A percentile compares a stretch with the other conserved stretches of the same genome.
phyloP scores from a whole-genome alignment of 1,140 invertebrate species.

The Bombus huntii region DNA sequence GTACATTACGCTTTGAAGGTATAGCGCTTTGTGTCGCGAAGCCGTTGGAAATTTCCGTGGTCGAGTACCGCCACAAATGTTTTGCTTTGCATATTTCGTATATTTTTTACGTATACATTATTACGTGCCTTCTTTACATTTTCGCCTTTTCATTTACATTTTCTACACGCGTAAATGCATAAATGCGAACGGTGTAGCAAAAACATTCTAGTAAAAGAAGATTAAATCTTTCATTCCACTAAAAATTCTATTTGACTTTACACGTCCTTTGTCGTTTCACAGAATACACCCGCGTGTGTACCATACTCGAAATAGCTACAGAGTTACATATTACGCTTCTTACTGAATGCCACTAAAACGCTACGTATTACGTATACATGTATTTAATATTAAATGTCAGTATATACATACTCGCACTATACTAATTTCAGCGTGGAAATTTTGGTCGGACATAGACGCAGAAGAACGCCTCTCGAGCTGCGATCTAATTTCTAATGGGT shows the following conservation, averaged over 20 bases:
- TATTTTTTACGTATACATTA: no score
- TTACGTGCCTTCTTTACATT: no score
- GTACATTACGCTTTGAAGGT: no score
- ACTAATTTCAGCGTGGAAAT: constrained; percentile 3
- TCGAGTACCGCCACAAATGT: no score
- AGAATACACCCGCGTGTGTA: neutral
- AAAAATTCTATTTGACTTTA: neutral
- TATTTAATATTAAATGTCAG: neutral
- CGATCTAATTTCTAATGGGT: constrained; percentile 55
- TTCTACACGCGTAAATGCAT: no score
- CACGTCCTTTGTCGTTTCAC: neutral
- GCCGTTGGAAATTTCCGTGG: no score
- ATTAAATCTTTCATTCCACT: no score
- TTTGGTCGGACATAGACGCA: neutral
- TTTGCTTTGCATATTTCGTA: no score
- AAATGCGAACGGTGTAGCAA: no score
- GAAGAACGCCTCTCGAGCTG: constrained; percentile 17
- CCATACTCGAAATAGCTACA: neutral
- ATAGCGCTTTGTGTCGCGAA: no score
- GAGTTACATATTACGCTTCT: neutral
- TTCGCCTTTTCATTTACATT: no score
- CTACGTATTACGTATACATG: neutral
- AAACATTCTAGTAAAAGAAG: no score
- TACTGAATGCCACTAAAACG: neutral
- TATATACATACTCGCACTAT: neutral